Conservation (phyloP, 2,888 invertebrate species). For the Drosophila koepferae region DNA sequence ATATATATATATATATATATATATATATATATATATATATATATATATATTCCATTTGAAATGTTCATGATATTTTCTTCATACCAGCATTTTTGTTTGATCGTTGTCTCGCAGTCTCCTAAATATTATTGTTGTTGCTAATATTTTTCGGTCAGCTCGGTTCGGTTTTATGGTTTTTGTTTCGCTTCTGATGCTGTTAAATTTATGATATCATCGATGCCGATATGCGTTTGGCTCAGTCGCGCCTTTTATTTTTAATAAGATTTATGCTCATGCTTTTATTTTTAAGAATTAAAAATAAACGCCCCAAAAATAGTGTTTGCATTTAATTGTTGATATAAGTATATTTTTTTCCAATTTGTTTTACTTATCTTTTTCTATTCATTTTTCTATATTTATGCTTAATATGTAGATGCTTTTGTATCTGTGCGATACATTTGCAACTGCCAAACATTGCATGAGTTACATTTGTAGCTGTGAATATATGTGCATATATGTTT, state of each 20-base stretch:
- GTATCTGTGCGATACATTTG: not conserved
- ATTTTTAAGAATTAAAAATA: conserved; percentile 50
- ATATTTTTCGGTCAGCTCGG: not conserved
- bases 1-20: no score
- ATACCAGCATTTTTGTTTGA: not conserved
- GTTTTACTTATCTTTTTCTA: not conserved
- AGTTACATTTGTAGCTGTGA: not conserved
- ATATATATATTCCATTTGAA: no score
- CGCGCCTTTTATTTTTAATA: not conserved
- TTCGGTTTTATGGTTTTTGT: conserved; percentile 1
- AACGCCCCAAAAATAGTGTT: conserved; percentile 44
- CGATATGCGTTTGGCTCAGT: conserved; percentile 5
- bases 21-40: no score
- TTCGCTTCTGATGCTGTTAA: conserved; percentile 6
- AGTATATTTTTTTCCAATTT: conserved; percentile 5
- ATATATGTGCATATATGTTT: not conserved
- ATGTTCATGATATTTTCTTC: not conserved
- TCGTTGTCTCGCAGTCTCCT: not conserved
- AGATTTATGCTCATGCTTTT: conserved; percentile 59
- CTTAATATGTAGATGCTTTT: conserved; percentile 16
- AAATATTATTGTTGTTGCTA: not conserved
- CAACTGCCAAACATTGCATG: not conserved
- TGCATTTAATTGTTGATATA: conserved; percentile 22
- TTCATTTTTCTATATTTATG: conserved; percentile 31
- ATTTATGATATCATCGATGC: conserved; percentile 38